These are phyloP conservation scores for Gila orcuttii DNA, from an alignment of 2,113 vertebrate species.

Conservation along the genomic window DNA sequence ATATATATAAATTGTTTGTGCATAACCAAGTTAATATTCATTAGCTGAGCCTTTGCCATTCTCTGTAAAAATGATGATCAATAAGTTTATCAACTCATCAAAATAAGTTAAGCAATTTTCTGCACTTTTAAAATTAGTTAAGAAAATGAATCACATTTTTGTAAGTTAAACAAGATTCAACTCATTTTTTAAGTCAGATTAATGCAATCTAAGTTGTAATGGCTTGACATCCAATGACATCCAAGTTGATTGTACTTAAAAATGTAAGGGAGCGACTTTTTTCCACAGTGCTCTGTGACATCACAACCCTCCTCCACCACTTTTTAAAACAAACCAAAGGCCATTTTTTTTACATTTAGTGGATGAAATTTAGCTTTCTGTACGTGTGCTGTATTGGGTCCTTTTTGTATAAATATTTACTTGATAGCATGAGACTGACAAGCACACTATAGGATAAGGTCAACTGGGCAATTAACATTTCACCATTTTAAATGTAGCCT, in stretches of 20 bases:
- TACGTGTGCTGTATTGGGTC: not conserved
- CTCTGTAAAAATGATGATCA: too few species aligned
- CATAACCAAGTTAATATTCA: not conserved
- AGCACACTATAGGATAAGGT: constrained; percentile 44
- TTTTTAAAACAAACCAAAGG: not conserved
- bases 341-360: not conserved
- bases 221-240: too few species aligned
- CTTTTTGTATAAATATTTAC: not conserved
- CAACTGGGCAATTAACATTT: constrained; percentile 57
- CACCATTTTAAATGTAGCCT: constrained; percentile 32
- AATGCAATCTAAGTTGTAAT: too few species aligned
- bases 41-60: not conserved
- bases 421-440: constrained; percentile 14
- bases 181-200: too few species aligned
- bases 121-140: too few species aligned
- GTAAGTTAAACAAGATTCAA: too few species aligned
- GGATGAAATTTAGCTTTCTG: not conserved
- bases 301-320: not conserved
- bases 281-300: not conserved
- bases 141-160: too few species aligned
- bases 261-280: too few species aligned
- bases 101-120: too few species aligned
- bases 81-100: too few species aligned
- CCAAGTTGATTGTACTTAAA: too few species aligned
- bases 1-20: not conserved